phyloP scores from a whole-genome alignment of 2,797 vertebrate genomes.

The Paguma larvata region DNA sequence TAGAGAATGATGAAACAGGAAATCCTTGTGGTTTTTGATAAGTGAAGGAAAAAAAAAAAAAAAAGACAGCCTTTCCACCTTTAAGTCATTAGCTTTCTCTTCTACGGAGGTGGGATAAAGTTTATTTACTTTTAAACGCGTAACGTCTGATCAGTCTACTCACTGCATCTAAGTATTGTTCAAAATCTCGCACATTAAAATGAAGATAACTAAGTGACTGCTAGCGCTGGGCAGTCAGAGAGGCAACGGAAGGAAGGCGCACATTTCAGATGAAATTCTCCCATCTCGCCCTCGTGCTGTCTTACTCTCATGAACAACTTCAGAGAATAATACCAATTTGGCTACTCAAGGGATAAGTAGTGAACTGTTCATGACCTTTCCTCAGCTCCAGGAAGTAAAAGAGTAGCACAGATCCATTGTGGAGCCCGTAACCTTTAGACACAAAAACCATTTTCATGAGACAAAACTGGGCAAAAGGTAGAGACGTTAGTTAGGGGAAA shows the following conservation, averaged over 20 bases:
- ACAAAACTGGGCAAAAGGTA: constrained; percentile 52
- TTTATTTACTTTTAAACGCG: constrained; percentile 55
- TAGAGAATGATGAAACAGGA: constrained; percentile 80
- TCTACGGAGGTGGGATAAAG: neutral
- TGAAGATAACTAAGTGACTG: constrained; percentile 22
- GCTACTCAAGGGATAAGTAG: constrained; percentile 68
- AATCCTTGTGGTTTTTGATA: constrained; percentile 79
- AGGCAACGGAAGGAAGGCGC: neutral
- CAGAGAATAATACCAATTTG: constrained; percentile 71
- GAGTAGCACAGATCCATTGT: constrained; percentile 72
- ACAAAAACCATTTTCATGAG: constrained; percentile 64
- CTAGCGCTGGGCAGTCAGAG: neutral
- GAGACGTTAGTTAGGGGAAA: neutral
- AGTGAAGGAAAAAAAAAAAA: neutral
- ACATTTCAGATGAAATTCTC: constrained; percentile 19
- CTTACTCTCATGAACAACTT: constrained; percentile 75
- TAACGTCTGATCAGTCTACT: neutral
- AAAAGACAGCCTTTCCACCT: neutral
- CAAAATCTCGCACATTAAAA: neutral
- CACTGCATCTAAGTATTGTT: neutral
- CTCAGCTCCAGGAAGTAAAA: constrained; percentile 80
- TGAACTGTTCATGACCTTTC: constrained; percentile 82
- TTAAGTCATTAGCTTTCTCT: constrained; percentile 31
- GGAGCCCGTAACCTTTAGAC: constrained; percentile 63
- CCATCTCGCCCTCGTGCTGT: constrained; percentile 8